Evolutionary conservation across 1,140 invertebrate genomes (phyloP).

Genomic region (Steinernema khuongi): DNA sequence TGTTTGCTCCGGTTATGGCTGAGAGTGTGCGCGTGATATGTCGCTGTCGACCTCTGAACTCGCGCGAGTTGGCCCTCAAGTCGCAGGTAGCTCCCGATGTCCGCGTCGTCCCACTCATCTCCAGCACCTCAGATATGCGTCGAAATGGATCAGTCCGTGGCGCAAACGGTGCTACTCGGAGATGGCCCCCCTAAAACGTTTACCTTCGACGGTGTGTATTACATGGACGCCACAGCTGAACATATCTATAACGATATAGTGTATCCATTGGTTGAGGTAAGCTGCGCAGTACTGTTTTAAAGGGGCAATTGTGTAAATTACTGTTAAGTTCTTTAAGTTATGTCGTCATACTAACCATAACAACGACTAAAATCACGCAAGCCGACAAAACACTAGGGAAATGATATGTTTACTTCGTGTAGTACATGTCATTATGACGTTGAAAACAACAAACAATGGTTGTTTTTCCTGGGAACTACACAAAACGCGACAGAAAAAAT

Average conservation of each 20-base stretch:
- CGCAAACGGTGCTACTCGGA: constrained; percentile 64
- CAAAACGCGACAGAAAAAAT: no score
- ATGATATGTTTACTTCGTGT: no score
- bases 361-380: no score
- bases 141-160: constrained; percentile 66
- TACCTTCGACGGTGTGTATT: constrained; percentile 71
- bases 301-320: no score
- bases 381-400: no score
- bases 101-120: constrained; percentile 10
- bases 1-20: constrained; percentile 54
- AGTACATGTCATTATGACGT: no score
- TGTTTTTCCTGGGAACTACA: no score
- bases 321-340: no score
- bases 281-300: constrained; percentile 3
- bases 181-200: constrained; percentile 69
- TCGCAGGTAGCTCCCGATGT: constrained; percentile 65
- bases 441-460: no score
- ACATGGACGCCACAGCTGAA: constrained; percentile 66
- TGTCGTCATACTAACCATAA: no score
- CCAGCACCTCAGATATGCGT: constrained; percentile 68
- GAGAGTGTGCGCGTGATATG: constrained; percentile 85
- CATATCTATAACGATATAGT: constrained; percentile 69
- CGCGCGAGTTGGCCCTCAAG: constrained; percentile 69
- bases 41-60: constrained; percentile 81
- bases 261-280: constrained; percentile 69